phyloP scores from a whole-genome alignment of 2,113 vertebrate species.

The Atrichornis clamosus region DNA sequence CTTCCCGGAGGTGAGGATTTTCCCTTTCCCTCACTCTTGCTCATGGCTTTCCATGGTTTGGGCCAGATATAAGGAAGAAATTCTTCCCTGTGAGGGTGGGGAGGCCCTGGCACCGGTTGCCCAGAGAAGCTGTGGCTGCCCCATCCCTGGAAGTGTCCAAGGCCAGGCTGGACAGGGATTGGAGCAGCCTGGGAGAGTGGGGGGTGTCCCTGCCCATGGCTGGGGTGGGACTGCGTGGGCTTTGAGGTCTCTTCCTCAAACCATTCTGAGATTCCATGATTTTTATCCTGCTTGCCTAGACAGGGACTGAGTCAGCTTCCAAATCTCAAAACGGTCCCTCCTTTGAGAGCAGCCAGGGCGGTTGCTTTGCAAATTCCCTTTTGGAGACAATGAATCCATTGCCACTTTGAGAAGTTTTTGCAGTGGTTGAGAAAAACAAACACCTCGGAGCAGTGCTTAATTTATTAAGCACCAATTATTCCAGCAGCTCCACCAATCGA shows the following conservation, averaged over 20 bases:
- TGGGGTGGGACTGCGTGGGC: not conserved
- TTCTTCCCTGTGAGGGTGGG: not conserved
- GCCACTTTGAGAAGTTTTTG: not conserved
- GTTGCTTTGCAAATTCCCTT: not conserved
- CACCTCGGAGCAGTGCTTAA: not conserved
- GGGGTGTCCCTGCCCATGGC: not conserved
- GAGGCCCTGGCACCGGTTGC: not conserved
- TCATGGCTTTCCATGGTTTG: not conserved
- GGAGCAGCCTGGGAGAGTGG: not conserved
- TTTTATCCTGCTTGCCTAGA: not conserved
- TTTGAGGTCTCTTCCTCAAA: not conserved
- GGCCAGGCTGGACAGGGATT: not conserved
- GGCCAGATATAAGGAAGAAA: not conserved
- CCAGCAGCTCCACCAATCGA: not conserved
- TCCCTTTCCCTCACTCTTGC: not conserved
- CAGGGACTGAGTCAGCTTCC: not conserved
- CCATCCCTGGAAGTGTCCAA: not conserved
- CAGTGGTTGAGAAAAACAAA: not conserved
- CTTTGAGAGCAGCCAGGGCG: not conserved
- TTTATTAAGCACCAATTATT: not conserved
- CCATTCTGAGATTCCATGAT: not conserved
- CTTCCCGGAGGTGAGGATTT: not conserved
- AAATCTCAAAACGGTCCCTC: not conserved
- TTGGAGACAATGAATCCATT: not conserved
- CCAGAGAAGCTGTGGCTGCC: not conserved